Evolutionary conservation across 2,113 vertebrate species (phyloP).

Genomic region (Fukomys damarensis): DNA sequence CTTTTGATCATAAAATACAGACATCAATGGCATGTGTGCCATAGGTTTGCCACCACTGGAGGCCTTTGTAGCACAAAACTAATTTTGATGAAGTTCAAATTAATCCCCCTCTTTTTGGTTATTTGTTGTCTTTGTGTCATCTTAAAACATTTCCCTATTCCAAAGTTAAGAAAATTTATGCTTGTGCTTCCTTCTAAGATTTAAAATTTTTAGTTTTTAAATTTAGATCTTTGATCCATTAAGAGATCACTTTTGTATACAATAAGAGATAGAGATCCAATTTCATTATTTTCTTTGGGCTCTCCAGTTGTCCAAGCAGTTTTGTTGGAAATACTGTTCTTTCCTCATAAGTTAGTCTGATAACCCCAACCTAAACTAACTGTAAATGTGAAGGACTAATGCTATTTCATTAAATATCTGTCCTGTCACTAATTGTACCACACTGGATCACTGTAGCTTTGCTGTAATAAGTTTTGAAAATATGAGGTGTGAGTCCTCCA

Average conservation of each 20-base stretch:
- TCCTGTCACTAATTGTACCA: background rate
- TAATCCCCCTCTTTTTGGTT: background rate
- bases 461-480: conserved; percentile 23
- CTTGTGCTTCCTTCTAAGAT: background rate
- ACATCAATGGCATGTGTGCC: background rate
- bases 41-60: background rate
- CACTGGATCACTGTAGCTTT: conserved; percentile 8
- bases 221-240: background rate
- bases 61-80: background rate
- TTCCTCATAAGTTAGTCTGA: background rate
- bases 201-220: background rate
- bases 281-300: background rate
- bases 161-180: background rate
- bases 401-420: background rate
- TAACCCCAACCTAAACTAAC: background rate
- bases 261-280: background rate
- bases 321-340: background rate
- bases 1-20: background rate
- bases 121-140: background rate
- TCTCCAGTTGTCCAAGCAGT: background rate
- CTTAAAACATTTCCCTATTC: background rate
- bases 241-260: background rate
- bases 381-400: background rate
- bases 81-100: background rate
- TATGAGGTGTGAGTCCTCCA: background rate